phyloP scores from a whole-genome alignment of 2,113 vertebrate species.

The Uropsilus gracilis region DNA sequence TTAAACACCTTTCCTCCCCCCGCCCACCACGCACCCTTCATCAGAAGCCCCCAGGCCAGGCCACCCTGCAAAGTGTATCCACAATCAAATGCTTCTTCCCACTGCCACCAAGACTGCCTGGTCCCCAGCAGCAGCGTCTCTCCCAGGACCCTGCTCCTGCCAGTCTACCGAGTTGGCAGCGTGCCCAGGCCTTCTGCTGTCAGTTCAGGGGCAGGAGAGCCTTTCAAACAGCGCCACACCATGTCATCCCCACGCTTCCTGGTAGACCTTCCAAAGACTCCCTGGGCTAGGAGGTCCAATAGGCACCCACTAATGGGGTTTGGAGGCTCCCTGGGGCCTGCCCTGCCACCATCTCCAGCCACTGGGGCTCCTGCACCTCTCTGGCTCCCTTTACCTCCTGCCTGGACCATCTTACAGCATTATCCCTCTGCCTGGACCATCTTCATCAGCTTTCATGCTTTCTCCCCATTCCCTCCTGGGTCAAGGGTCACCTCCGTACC shows the following conservation, averaged over 20 bases:
- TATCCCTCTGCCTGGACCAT: neutral
- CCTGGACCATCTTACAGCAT: neutral
- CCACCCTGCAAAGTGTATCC: neutral
- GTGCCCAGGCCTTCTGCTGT: neutral
- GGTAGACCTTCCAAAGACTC: neutral
- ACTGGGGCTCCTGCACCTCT: neutral
- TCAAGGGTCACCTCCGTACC: neutral
- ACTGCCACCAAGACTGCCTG: too few relatives aligned
- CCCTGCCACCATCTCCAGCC: neutral
- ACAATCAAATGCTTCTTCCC: neutral
- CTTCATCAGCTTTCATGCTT: neutral
- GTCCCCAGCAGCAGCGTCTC: neutral
- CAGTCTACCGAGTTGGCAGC: neutral
- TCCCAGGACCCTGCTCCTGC: neutral
- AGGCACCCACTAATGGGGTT: too few relatives aligned
- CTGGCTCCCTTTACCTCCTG: neutral
- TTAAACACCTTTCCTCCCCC: neutral
- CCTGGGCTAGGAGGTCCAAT: rapidly evolving
- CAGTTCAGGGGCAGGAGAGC: neutral
- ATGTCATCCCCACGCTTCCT: neutral
- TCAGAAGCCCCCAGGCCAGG: neutral
- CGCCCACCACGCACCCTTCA: too few relatives aligned
- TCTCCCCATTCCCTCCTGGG: neutral
- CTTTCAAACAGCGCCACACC: neutral
- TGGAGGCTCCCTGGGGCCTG: neutral